Base-by-base conservation (phyloP, 2,113 vertebrate species). In the Phasianus colchicus region DNA sequence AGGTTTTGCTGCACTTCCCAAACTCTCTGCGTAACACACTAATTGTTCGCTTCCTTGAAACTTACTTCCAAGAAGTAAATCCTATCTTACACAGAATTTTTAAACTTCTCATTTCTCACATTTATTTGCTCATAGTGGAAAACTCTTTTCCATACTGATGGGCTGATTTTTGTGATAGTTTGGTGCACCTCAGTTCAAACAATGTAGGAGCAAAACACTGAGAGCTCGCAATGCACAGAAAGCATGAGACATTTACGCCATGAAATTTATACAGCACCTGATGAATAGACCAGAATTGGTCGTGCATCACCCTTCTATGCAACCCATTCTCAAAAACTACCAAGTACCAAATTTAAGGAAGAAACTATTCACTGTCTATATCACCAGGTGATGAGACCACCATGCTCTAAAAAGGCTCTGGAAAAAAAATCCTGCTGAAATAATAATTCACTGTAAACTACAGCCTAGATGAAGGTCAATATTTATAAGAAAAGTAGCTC, bases 171-270 rank as follows among this genome's bases (percentile, higher is more conserved):
- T 6, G 8, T 4, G 2, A 16, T 52, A 71, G 20, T 69, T 71
- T 71, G 34, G 21, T 18, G 64, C 69, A 36, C 42, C 22, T 40
- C 55, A 25, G 66, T 67, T 63, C 27, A 18, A 74, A 55, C 60
- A 21, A 74, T n/a, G 8, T n/a, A 92, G 42, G 92, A 81, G 22
- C 25, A 60, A 87, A 91, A 55, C 3, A 1, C 24, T 2, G 1
- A 1, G 2, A 92, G 45, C 25, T 16, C 1, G 0, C 45, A 34
- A 60, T 0, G 0, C n/a, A 47, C 24, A 85, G 24, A 64, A 10
- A 67, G 36, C 29, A 16, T 11, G 1, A 2, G 36, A 86, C 32
- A 60, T 63, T 32, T 64, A 43, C 16, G 11, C 15, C 5, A 40
- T 18, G 29, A 38, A 55, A 64, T 52, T 78, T 78, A 22, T 17